Percentiles rank a stretch among this genome's conserved stretches.
Conservation (phyloP, 2,797 vertebrate genomes). For the Sphenopsis melanotis region DNA sequence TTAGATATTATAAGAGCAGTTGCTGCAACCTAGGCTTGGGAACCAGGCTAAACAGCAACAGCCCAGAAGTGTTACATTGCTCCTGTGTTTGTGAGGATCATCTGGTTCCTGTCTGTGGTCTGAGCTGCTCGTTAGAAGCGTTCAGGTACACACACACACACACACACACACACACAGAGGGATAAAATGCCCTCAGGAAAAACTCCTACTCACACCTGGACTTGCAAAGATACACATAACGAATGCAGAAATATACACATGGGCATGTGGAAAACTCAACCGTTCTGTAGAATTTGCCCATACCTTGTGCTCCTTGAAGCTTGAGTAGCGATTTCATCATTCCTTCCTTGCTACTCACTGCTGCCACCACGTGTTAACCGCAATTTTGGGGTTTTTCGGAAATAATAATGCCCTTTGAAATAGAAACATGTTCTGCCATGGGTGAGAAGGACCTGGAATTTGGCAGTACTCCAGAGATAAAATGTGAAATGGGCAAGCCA, state of each 20-base stretch:
- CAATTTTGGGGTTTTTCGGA: neutral
- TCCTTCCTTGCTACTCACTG: constrained; percentile 20
- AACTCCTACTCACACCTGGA: neutral
- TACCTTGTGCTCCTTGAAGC: neutral
- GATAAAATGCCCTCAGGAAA: neutral
- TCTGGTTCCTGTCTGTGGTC: neutral
- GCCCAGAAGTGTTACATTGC: neutral
- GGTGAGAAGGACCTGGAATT: neutral
- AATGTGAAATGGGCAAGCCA: neutral
- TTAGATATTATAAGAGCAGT: neutral
- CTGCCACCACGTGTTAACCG: constrained; percentile 54
- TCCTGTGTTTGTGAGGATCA: neutral
- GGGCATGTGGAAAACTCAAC: neutral
- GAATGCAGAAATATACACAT: neutral
- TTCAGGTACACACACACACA: neutral
- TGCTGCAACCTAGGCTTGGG: neutral
- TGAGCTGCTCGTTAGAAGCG: neutral
- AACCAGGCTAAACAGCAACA: neutral
- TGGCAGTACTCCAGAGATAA: neutral
- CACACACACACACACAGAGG: neutral
- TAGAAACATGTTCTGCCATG: neutral
- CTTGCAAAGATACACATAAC: neutral
- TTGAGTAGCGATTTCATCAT: neutral
- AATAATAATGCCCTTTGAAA: neutral
- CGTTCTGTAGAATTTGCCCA: neutral